Evolutionary conservation across 2,113 vertebrate species (phyloP).

Genomic region (Lepidothrix coronata): DNA sequence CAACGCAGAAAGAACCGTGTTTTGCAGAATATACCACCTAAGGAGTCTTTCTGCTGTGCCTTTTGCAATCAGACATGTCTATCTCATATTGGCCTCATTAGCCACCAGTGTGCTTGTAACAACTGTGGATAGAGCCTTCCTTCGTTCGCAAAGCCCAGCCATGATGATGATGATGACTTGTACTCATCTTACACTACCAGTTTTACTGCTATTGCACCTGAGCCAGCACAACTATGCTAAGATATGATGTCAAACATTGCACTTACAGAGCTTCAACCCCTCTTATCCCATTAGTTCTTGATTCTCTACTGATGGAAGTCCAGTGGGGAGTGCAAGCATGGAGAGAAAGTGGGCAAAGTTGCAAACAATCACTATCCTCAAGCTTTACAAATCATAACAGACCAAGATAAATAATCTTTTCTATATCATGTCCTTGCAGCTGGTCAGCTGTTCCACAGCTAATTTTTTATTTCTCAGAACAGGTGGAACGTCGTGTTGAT

Average conservation of each 20-base stretch:
- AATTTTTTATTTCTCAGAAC: background rate
- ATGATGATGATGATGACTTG: too few species aligned
- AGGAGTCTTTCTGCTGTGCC: too few species aligned
- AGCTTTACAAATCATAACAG: background rate
- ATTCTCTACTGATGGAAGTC: background rate
- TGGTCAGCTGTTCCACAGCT: background rate
- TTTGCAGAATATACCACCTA: too few species aligned
- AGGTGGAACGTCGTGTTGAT: background rate
- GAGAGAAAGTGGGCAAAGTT: background rate
- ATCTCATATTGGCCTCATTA: too few species aligned
- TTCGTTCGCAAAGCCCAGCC: too few species aligned
- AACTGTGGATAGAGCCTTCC: too few species aligned
- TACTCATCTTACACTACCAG: rapidly evolving
- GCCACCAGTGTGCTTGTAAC: too few species aligned
- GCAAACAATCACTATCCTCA: background rate
- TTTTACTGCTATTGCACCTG: background rate
- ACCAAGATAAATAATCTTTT: background rate
- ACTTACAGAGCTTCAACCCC: background rate
- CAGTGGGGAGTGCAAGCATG: background rate
- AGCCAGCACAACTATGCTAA: background rate
- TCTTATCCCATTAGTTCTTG: background rate
- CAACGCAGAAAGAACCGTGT: too few species aligned
- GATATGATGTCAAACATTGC: background rate
- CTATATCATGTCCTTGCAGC: background rate
- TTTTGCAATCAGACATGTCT: too few species aligned